Evolutionary conservation across 2,113 vertebrate species (phyloP).

Genomic region (Myotis lucifugus): DNA sequence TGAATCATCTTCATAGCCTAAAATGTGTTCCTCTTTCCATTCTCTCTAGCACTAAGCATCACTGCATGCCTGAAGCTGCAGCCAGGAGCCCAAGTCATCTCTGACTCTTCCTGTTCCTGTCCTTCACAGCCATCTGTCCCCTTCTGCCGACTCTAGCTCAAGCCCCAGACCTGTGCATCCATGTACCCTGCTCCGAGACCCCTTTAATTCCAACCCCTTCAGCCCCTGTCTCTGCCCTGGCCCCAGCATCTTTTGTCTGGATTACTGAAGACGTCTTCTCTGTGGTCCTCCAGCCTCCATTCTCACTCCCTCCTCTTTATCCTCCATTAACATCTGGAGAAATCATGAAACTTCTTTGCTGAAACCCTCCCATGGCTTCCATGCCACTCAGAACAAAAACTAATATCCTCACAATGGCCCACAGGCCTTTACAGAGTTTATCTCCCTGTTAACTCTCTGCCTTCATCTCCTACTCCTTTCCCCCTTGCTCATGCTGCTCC

Average conservation of each 20-base stretch:
- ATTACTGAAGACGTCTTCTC: neutral
- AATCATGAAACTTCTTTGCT: neutral
- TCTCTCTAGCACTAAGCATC: neutral
- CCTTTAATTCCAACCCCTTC: neutral
- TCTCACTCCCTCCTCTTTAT: neutral
- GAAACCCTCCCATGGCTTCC: neutral
- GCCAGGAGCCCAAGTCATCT: neutral
- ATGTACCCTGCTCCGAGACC: neutral
- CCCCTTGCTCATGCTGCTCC: neutral
- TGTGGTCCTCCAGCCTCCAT: neutral
- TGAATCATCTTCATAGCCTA: neutral
- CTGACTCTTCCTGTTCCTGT: neutral
- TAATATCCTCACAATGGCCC: accelerated
- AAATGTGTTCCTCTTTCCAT: neutral
- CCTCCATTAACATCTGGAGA: neutral
- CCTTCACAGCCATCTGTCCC: neutral
- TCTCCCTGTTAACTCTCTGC: neutral
- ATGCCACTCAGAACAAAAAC: neutral
- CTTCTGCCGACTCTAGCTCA: neutral
- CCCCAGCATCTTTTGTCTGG: neutral
- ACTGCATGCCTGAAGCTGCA: neutral
- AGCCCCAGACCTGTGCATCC: too few relatives aligned
- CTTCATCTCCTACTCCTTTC: too few relatives aligned
- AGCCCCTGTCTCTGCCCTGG: neutral
- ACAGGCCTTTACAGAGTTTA: neutral